phyloP scores from a whole-genome alignment of 2,797 vertebrate genomes.

The Alcedo quadribrachys region DNA sequence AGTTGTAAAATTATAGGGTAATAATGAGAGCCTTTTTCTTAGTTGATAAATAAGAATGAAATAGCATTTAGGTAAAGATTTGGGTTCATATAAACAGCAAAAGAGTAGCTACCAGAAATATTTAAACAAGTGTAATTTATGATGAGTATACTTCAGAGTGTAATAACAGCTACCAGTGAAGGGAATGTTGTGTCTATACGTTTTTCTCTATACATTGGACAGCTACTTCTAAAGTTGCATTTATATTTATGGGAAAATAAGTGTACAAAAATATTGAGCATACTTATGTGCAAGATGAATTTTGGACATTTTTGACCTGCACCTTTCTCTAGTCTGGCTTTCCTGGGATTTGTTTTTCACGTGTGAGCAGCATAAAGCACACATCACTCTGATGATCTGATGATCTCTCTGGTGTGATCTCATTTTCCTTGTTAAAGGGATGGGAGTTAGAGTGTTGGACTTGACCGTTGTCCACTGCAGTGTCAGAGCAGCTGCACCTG shows the following conservation, averaged over 20 bases:
- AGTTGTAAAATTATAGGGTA: neutral
- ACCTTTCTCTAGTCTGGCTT: neutral
- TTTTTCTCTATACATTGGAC: neutral
- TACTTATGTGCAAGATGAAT: neutral
- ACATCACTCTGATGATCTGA: neutral
- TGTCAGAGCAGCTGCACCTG: neutral
- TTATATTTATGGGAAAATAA: neutral
- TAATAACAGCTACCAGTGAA: neutral
- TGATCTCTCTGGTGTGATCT: neutral
- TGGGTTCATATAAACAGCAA: neutral
- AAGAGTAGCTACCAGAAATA: neutral
- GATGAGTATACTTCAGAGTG: neutral
- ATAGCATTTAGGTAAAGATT: neutral
- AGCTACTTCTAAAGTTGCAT: neutral
- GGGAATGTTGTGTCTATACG: neutral
- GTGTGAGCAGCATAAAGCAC: neutral
- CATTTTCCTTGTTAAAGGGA: neutral
- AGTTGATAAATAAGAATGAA: constrained; percentile 6
- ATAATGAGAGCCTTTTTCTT: neutral
- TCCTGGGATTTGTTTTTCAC: neutral
- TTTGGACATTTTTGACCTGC: neutral
- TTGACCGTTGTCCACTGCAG: neutral
- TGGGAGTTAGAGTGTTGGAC: neutral
- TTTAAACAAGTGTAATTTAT: neutral
- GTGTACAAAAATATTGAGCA: too few species aligned